Base-by-base conservation (phyloP, 2,113 vertebrate species). In the Paramisgurnus dabryanus region DNA sequence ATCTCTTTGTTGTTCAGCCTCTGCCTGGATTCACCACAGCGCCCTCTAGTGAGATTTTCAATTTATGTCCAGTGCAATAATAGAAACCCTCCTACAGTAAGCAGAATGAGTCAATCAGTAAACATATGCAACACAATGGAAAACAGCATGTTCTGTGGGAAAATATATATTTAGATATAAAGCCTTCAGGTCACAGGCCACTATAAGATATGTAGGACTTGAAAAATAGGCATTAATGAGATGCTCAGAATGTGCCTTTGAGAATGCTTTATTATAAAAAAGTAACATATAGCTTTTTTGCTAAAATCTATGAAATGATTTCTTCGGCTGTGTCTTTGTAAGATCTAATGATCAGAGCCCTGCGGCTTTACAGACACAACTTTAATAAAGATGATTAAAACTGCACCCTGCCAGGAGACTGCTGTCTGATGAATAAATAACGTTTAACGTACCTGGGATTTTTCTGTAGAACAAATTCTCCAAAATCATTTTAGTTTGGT, bases 1-100 rank as follows among this genome's bases (percentile, higher is more conserved):
- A 17, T 53, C 13, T 53, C 3, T 4, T 13, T 53, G 5, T 57
- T 39, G 8, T 70, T 45, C 57, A 69, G 1, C 15, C 40, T 11
- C 49, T 66, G 63, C n/a, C 27, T 58, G 45, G 45, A 72, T 72
- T 82, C 50, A 68, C 39, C 39, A 80, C 47, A 82, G 78, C 73
- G 78, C 80, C 84, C 61, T 82, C 78, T 85, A 85, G 84, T 80
- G 83, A 72, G 34, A 50, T 58, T 47, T 40, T 18, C 34, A n/a
- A n/a, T 47, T 55, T 43, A 43, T 50, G 10, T 9, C 6, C 27
- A 47, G 12, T 15, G 9, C 6, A 41, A 57, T 58, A n/a, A 4
- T 17, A n/a, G n/a, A 6, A 6, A 58, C 3, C 0, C 15, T 47
- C 55, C 11, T 22, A 4, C 13, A 11, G 53, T 17, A 27, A n/a